Evolutionary conservation across 1,140 invertebrate species (phyloP), one percentile per base, ranked within the genome.

Genomic region (Bombus sylvicola): DNA sequence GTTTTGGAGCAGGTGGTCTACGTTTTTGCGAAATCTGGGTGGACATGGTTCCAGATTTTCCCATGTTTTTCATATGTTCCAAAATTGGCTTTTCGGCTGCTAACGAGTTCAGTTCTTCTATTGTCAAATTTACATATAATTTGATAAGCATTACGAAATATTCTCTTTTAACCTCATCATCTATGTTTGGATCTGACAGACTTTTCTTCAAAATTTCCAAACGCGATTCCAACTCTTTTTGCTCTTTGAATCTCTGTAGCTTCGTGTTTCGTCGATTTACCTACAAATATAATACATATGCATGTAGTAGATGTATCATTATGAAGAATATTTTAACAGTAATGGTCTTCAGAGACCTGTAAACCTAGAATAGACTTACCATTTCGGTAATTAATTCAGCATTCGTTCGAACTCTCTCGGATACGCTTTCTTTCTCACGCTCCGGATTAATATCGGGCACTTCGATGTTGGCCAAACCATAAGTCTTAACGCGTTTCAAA

Each of bases 121-220:
- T 92, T 0, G 97, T 96, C 90, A 97, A 96, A 83, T 96, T 96
- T 1, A 97, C 96, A 94, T 97, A 98, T 79, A 96, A 96, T 91
- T 97, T 97, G 25, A 99, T 93, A 85, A 98, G 95, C 18, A 97
- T 97, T 1, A 98, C 91, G 92, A 98, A 98, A 95, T 98, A 99
- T 81, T 98, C 96, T 84, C 98, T 95, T 93, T 97, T 97, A 0
- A 97, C 96, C 90, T 98, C 97, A 37, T 99, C 98, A 92, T 98
- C 98, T 25, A 96, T 96, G 80, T 96, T 96, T 43, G 96, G 96
- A 88, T 96, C 96, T 28, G 96, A 93, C 89, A 97, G 95, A n/a
- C 96, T 96, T 78, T 96, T 95, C 66, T 97, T 96, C 37, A 99
- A 93, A 43, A 95, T 95, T 57, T 96, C 93, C 34, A 99, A 94